Conservation (phyloP, 2,797 vertebrate species). For the Spheniscus humboldti region DNA sequence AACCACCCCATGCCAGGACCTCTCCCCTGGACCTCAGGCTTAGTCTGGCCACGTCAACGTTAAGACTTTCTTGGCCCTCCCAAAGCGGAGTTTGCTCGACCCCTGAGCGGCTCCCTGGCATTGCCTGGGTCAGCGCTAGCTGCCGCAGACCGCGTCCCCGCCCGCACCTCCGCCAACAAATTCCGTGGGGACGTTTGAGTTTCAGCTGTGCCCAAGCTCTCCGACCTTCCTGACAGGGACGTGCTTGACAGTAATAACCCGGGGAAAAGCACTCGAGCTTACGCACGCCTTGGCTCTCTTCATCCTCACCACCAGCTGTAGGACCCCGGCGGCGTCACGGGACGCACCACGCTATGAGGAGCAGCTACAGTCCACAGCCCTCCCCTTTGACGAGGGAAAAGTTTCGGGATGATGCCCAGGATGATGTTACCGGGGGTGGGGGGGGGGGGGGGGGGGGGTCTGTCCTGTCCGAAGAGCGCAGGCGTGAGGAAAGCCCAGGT, state of each 20-base stretch:
- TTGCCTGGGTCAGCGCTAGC: not conserved
- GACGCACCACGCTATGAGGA: not conserved
- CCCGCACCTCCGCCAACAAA: not conserved
- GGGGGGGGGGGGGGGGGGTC: too few relatives aligned
- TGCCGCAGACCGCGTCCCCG: not conserved
- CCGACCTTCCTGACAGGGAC: not conserved
- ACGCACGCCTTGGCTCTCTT: not conserved
- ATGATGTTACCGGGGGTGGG: too few relatives aligned
- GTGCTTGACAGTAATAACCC: not conserved
- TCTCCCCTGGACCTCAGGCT: not conserved
- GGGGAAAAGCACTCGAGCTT: fast-evolving
- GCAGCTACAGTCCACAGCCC: not conserved
- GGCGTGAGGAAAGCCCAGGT: not conserved
- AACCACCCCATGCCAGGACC: not conserved
- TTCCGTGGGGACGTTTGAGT: too few relatives aligned
- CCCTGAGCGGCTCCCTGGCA: not conserved
- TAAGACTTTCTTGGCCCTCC: not conserved
- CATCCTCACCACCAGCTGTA: not conserved
- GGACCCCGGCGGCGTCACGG: not conserved
- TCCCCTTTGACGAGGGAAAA: not conserved
- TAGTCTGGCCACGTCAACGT: fast-evolving
- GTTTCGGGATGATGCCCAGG: not conserved
- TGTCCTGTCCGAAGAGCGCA: not conserved
- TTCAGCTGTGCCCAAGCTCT: not conserved
- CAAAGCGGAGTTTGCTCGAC: fast-evolving